A percentile compares a stretch with the other conserved stretches of the same genome.
Evolutionary conservation across 2,888 invertebrate genomes (phyloP).

Genomic region (Seira musarum): DNA sequence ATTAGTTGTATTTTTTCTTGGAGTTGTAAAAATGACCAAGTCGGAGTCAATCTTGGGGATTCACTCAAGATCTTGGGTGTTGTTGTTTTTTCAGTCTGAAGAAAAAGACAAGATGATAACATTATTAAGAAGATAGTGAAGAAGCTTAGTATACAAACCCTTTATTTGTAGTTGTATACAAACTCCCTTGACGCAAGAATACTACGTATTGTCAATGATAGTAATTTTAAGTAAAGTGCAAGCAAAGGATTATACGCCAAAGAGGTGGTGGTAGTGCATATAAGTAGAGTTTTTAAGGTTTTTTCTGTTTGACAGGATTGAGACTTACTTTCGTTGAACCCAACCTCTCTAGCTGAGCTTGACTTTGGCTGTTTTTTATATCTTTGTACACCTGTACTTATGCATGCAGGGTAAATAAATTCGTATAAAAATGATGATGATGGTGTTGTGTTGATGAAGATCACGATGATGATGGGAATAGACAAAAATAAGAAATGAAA

Average conservation of each 20-base stretch:
- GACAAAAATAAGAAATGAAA: too few species aligned
- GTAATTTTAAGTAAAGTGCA: neutral
- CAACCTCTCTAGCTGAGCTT: conserved; percentile 38
- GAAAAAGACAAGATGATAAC: neutral
- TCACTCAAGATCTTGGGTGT: neutral
- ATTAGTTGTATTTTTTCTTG: neutral
- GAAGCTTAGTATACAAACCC: neutral
- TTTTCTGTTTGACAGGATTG: neutral
- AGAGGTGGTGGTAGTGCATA: neutral
- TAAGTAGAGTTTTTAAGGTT: neutral
- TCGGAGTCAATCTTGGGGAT: too few species aligned
- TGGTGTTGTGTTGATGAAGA: conserved; percentile 30
- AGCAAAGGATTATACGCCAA: neutral
- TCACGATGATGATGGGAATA: conserved; percentile 49
- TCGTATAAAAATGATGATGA: conserved; percentile 26
- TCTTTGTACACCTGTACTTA: conserved; percentile 6
- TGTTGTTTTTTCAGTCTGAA: neutral
- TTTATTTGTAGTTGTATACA: neutral
- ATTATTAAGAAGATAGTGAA: neutral
- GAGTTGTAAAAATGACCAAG: neutral
- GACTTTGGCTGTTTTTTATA: conserved; percentile 37
- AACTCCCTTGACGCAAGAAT: neutral
- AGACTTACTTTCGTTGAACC: conserved; percentile 33
- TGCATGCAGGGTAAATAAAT: neutral
- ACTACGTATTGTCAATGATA: neutral